Conservation (phyloP, 2,888 invertebrate species). For the Siphlonurus alternatus region DNA sequence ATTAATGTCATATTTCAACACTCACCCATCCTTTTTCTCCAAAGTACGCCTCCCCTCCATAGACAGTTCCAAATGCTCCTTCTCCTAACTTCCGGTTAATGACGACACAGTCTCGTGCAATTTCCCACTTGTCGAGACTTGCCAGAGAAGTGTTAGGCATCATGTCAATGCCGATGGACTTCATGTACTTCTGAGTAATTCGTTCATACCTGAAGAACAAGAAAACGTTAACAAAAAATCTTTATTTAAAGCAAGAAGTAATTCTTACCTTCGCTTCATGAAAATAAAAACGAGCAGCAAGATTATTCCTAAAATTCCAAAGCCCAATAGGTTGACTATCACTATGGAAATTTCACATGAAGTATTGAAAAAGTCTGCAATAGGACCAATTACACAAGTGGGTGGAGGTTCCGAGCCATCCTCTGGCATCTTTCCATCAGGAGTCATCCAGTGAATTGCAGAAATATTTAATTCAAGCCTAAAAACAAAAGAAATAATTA, state of each 20-base stretch:
- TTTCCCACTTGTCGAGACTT: constrained; percentile 72
- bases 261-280: constrained; percentile 38
- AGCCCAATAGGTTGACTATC: constrained; percentile 42
- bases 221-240: constrained; percentile 5
- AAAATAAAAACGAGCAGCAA: constrained; percentile 41
- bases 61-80: constrained; percentile 86
- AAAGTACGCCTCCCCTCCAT: constrained; percentile 72
- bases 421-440: constrained; percentile 39
- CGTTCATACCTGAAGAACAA: constrained; percentile 37
- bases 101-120: constrained; percentile 66
- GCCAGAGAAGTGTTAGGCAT: constrained; percentile 30
- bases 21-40: constrained; percentile 48
- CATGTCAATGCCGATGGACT: constrained; percentile 47
- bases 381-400: constrained; percentile 41
- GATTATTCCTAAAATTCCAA: constrained; percentile 35
- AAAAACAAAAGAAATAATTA: constrained; percentile 1
- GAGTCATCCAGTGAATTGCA: constrained; percentile 45
- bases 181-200: constrained; percentile 47
- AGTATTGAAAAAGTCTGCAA: constrained; percentile 48
- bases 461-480: constrained; percentile 34
- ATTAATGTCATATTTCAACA: too few relatives aligned
- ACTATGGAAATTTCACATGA: constrained; percentile 58
- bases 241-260: background rate
- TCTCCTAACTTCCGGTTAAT: constrained; percentile 73
- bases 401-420: constrained; percentile 44